Evolutionary conservation across 2,113 vertebrate species (phyloP).

Genomic region (Percopsis transmontana): DNA sequence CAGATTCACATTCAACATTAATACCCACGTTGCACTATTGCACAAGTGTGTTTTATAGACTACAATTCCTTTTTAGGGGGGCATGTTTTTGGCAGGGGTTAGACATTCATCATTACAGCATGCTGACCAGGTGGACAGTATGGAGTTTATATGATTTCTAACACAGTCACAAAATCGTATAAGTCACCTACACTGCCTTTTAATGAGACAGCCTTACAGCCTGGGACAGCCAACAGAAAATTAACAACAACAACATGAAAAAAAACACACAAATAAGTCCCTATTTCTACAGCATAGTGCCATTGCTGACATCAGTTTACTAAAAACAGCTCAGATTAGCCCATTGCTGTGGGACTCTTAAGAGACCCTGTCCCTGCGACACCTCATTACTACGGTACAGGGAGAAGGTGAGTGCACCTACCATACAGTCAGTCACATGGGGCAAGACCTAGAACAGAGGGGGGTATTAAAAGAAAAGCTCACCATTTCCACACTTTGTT

Average conservation of each 20-base stretch:
- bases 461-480: conserved; percentile 24
- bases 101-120: too few species aligned
- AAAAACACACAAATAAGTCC: not conserved
- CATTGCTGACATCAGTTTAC: not conserved
- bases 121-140: too few species aligned
- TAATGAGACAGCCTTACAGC: too few species aligned
- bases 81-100: too few species aligned
- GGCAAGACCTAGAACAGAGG: not conserved
- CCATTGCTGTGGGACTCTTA: not conserved
- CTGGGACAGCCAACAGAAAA: not conserved
- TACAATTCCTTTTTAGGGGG: too few species aligned
- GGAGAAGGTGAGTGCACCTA: conserved; percentile 76
- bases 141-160: too few species aligned
- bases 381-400: conserved; percentile 84
- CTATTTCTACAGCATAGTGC: not conserved
- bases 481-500: conserved; percentile 72
- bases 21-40: too few species aligned
- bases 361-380: too few species aligned
- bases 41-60: too few species aligned
- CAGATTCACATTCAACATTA: too few species aligned
- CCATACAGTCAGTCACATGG: not conserved
- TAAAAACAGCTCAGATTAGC: not conserved
- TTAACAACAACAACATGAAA: not conserved
- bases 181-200: too few species aligned
- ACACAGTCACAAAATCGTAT: too few species aligned